Evolutionary conservation across 2,888 invertebrate genomes (phyloP), one percentile per base, ranked within the genome.

Genomic region (Drosophila ezoana): DNA sequence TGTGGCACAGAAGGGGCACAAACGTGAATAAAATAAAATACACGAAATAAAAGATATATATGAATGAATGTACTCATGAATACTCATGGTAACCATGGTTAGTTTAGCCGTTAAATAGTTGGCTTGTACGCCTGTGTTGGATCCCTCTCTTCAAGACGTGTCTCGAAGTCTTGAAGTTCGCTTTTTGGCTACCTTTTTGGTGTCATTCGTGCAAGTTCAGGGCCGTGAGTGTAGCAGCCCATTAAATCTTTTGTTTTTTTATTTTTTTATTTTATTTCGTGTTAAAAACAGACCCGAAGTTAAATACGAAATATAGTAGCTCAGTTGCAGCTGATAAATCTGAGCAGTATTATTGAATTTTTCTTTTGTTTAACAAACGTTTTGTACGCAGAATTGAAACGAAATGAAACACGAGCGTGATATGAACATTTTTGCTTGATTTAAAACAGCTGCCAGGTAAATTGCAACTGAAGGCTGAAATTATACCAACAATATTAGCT

Each of bases 151-250:
- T 54, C 45, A 51, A 43, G 48, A 64, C 57, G 60, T 64, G 53
- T 61, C 35, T 54, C 43, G 32, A 10, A 44, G 44, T 14, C 38
- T 62, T 58, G 20, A 54, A 28, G 38, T 62, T 18, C 11, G 23
- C 28, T 20, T 28, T 60, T 66, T 51, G 33, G 16, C 37, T 69
- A 67, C 23, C 48, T 52, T 67, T 45, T 58, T 11, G 66, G 5
- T 38, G 61, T 18, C 54, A 53, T 49, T 79, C 79, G 68, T 23
- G 67, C 82, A 81, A 81, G 81, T 81, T 81, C 81, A 81, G 82
- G 81, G 81, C 63, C 58, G 51, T 45, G 43, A 59, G 41, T 45
- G 60, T 69, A 45, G 60, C 45, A 68, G 47, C 35, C 43, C 60
- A 69, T 72, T 57, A 73, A 69, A 58, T 60, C 45, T 51, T 67